These are phyloP conservation scores for Poecile montanus DNA, from an alignment of 2,797 vertebrate species.

Conservation along the genomic window DNA sequence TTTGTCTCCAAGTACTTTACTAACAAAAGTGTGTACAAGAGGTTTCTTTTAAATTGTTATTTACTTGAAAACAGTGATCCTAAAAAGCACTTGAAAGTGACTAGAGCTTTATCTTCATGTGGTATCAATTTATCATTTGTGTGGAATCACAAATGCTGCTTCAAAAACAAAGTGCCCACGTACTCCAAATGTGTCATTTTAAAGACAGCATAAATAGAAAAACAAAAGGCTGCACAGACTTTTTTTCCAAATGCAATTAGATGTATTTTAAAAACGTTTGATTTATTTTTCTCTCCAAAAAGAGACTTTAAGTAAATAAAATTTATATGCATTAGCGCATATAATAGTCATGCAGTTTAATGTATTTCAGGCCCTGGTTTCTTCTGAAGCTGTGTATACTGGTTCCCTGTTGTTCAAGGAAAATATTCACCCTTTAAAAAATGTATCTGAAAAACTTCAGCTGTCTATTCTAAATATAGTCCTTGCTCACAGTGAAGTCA, in stretches of 20 bases:
- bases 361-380: background rate
- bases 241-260: background rate
- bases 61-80: background rate
- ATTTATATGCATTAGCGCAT: background rate
- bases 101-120: background rate
- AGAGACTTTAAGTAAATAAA: background rate
- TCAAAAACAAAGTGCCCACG: background rate
- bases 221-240: background rate
- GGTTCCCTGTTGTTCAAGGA: background rate
- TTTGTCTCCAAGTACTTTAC: background rate
- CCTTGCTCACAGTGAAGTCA: background rate
- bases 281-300: background rate
- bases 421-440: background rate
- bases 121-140: background rate
- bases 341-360: background rate
- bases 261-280: background rate
- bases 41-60: background rate
- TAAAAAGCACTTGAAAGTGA: background rate
- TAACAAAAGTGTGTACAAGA: background rate
- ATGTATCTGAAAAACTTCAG: background rate
- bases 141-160: background rate
- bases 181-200: background rate
- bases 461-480: background rate
- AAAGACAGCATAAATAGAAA: background rate
- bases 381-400: background rate